phyloP scores from a whole-genome alignment of 2,888 invertebrate species.

The Aplocera efformata region DNA sequence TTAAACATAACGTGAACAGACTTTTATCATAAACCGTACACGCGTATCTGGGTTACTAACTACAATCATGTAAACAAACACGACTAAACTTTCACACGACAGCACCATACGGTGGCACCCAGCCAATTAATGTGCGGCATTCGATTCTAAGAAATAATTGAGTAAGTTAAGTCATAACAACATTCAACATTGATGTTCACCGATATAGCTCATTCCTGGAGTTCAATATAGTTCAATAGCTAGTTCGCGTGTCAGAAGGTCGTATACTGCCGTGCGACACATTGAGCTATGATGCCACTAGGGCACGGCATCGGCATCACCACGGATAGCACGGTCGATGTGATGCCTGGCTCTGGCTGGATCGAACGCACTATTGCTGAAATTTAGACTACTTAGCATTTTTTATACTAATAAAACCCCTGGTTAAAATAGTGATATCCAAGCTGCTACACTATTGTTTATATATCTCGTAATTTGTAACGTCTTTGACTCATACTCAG shows the following conservation, averaged over 20 bases:
- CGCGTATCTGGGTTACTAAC: conserved; percentile 56
- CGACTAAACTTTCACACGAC: conserved; percentile 51
- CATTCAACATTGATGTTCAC: conserved; percentile 19
- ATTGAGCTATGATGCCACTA: too few species aligned
- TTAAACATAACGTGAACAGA: too few species aligned
- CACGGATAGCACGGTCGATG: conserved; percentile 1
- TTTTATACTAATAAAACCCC: too few species aligned
- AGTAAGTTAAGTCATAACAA: conserved; percentile 14
- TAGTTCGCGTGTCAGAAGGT: conserved; percentile 40
- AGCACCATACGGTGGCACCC: conserved; percentile 40
- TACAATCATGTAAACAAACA: conserved; percentile 58
- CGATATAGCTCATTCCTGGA: conserved; percentile 5
- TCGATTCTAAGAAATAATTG: conserved; percentile 21
- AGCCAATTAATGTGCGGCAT: conserved; percentile 35
- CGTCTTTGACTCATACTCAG: too few species aligned
- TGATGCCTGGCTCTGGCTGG: neutral
- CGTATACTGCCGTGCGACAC: conserved; percentile 31
- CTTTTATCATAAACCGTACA: conserved; percentile 13
- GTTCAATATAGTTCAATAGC: conserved; percentile 12
- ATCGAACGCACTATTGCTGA: conserved; percentile 4
- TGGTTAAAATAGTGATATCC: too few species aligned
- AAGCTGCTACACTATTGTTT: too few species aligned
- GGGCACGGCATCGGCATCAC: conserved; percentile 31
- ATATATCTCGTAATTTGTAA: too few species aligned
- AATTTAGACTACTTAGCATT: neutral